phyloP scores from a whole-genome alignment of 2,888 invertebrate genomes.

The Amphipyra tragopoginis region DNA sequence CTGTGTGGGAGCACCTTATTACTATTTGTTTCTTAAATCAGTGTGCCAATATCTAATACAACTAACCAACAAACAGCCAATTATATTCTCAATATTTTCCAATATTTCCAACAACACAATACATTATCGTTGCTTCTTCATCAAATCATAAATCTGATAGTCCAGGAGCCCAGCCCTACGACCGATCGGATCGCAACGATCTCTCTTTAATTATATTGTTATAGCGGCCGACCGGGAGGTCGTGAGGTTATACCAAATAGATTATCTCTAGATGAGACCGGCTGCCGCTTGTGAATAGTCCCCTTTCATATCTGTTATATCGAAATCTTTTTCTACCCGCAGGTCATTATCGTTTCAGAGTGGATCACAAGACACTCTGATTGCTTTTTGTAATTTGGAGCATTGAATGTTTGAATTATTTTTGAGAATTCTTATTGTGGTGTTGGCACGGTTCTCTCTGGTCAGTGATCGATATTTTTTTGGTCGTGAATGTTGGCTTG shows the following conservation, averaged over 20 bases:
- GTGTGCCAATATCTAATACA: background rate
- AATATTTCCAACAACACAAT: slow-evolving; percentile 23
- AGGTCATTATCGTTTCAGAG: slow-evolving; percentile 80
- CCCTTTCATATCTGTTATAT: slow-evolving; percentile 81
- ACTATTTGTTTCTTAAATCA: no score
- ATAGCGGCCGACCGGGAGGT: slow-evolving; percentile 81
- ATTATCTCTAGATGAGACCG: slow-evolving; percentile 83
- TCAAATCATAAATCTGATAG: slow-evolving; percentile 56
- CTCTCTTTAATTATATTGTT: slow-evolving; percentile 90
- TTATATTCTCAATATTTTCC: slow-evolving; percentile 19
- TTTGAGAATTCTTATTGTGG: slow-evolving; percentile 77
- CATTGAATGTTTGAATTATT: slow-evolving; percentile 81
- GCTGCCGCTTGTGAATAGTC: slow-evolving; percentile 70
- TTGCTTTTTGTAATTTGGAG: slow-evolving; percentile 83
- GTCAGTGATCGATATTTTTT: slow-evolving; percentile 66
- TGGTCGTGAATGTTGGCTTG: slow-evolving; percentile 58
- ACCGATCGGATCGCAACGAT: slow-evolving; percentile 71
- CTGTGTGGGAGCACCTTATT: no score
- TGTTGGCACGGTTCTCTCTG: slow-evolving; percentile 69
- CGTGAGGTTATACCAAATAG: slow-evolving; percentile 89
- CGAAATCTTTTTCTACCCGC: slow-evolving; percentile 76
- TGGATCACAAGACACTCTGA: slow-evolving; percentile 78
- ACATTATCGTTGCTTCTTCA: slow-evolving; percentile 55
- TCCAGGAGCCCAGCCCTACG: slow-evolving; percentile 60
- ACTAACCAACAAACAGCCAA: background rate